Evolutionary conservation across 2,113 vertebrate species (phyloP), one percentile per base, ranked within the genome.

Genomic region (Trichechus manatus): DNA sequence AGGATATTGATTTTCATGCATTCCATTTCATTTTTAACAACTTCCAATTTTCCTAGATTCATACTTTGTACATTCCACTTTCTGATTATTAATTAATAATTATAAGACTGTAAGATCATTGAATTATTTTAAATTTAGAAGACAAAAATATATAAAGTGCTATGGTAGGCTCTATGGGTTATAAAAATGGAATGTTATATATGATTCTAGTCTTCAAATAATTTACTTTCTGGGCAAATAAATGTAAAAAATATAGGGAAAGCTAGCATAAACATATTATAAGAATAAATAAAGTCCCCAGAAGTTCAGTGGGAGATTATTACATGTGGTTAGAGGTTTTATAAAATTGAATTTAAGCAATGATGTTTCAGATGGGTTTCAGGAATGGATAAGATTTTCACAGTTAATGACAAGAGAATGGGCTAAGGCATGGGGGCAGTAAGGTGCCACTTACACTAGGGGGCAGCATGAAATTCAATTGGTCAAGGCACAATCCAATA

Each of bases 71-170:
- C 53, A 15, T 56, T 56, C 53, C 53, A 56, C 53, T 13, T 56
- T 15, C 15, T 15, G 13, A 56, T 56, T 56, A 56, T 56, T 56
- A 56, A 17, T 56, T 56, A 56, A 56, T 56, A 56, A 19, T 10
- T 4, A 61, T 36, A 79, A 42, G 7, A 74, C n/a, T 53, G 31
- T 9, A 50, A 5, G 29, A 78, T 25, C 25, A 11, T 82, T 66
- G 39, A 78, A 83, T 92, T 61, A 87, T 87, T 86, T 92, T 70
- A 91, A 79, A 87, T 68, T 79, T 33, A 74, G 44, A 87, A 87
- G 75, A 36, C 87, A 87, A 66, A 80, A 88, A 77, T 13, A 23
- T n/a, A 33, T 47, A 53, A 84, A 94, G 44, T 33, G 59, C 5
- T 77, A 47, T 22, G 20, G 2, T 78, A 92, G 42, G 44, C 13